Base-by-base conservation (phyloP, 1,140 invertebrate species). In the Ladona fulva region DNA sequence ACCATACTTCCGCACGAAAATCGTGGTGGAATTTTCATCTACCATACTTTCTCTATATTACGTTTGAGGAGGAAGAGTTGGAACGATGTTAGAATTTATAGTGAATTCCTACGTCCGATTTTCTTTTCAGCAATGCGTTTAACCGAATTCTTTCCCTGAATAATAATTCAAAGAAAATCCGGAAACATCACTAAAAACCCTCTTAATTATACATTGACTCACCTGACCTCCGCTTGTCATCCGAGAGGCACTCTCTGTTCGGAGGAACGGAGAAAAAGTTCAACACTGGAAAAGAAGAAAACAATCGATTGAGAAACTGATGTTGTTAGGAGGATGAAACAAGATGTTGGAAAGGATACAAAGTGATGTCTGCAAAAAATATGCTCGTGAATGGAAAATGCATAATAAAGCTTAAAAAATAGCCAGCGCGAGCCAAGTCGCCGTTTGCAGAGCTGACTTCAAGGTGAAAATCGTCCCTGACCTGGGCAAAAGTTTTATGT, bases 231-330 rank as follows among this genome's bases (percentile, higher is more conserved):
- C 92, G 88, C 73, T 90, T 89, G 82, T 92, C 91, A 76, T 89
- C 84, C 0, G 92, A 90, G 79, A 89, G 83, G 81, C 93, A 94
- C 83, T 94, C 93, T 44, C 91, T 89, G 83, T 92, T 92, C 0
- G 92, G 91, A 0, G 92, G 92, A 22, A 93, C 89, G 0, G 93
- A 92, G 82, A 94, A 93, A 82, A 94, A 92, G 82, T 92, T 92
- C 75, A 93, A 85, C 77, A 93, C 92, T 91, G 83, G 66, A 87
- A 89, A 12, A 5, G n/a, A 66, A 66, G 14, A 16, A 66, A 66
- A n/a, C n/a, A n/a, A 6, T 3, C 1, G 52, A 66, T 3, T 22
- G 52, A 66, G 14, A 66, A 6, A 37, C 29, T 37, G 29, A 8
- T 37, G 29, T 37, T 37, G 29, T 5, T n/a, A n/a, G n/a, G n/a